These are phyloP conservation scores for Alligator mississippiensis DNA, from an alignment of 2,113 vertebrate species.

Conservation along the genomic window DNA sequence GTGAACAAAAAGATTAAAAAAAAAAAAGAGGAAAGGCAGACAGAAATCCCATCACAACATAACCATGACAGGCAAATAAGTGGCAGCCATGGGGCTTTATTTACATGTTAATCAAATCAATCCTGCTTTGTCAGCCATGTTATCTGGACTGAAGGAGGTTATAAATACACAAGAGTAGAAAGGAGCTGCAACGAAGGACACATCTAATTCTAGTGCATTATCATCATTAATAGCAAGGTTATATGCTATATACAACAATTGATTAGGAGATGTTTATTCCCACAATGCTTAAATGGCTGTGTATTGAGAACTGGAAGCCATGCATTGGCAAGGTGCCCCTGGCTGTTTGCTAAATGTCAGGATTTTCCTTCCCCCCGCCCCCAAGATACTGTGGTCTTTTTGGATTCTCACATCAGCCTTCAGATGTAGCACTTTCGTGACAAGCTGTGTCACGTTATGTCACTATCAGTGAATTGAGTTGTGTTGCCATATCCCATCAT, in stretches of 20 bases:
- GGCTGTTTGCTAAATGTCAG: neutral
- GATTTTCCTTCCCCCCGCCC: neutral
- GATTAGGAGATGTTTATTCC: constrained; percentile 1
- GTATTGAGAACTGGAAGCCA: neutral
- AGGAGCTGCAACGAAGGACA: constrained; percentile 29
- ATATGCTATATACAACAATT: neutral
- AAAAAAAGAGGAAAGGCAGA: constrained; percentile 42
- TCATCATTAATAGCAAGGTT: neutral
- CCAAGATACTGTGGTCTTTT: neutral
- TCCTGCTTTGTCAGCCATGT: constrained; percentile 58
- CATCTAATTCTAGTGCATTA: neutral
- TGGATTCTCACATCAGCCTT: neutral
- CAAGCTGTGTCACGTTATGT: constrained; percentile 11
- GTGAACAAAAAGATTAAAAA: neutral
- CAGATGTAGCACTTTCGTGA: neutral
- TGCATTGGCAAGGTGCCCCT: constrained; percentile 20
- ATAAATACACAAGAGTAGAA: constrained; percentile 53
- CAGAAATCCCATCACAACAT: constrained; percentile 53
- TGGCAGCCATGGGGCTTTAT: constrained; percentile 52
- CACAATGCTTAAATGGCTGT: neutral
- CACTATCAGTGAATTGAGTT: fast-evolving
- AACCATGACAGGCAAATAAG: constrained; percentile 28
- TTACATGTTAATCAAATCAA: constrained; percentile 65
- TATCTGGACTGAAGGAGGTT: constrained; percentile 52
- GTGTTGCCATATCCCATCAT: neutral